Evolutionary conservation across 2,113 vertebrate species (phyloP).

Genomic region (Callionymus lyra): DNA sequence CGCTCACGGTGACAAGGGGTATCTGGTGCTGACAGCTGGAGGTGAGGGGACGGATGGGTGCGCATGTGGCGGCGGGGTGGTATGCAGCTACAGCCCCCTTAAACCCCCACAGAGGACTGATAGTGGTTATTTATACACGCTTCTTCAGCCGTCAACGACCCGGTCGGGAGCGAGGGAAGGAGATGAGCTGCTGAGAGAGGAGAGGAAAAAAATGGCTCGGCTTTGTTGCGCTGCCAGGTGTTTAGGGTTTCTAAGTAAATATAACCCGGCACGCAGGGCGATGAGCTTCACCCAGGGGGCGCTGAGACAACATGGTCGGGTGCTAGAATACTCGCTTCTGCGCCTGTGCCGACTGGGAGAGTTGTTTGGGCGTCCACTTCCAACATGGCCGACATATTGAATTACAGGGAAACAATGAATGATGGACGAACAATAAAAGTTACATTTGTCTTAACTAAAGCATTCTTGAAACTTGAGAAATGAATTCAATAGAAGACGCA

Average conservation of each 20-base stretch:
- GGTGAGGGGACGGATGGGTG: constrained; percentile 44
- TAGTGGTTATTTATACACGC: constrained; percentile 50
- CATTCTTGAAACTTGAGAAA: too few species aligned
- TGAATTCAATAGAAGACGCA: too few species aligned
- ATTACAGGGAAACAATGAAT: too few species aligned
- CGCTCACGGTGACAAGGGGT: constrained; percentile 18
- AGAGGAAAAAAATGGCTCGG: constrained; percentile 7
- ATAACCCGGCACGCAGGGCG: too few species aligned
- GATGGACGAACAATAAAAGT: too few species aligned
- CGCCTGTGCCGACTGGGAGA: background rate
- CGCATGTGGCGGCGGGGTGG: constrained; percentile 33
- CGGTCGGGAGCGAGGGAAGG: constrained; percentile 14
- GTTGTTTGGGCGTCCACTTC: background rate
- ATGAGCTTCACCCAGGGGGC: too few species aligned
- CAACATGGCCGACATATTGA: too few species aligned
- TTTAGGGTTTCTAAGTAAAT: too few species aligned
- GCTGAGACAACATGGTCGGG: too few species aligned
- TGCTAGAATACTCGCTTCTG: too few species aligned
- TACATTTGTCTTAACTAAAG: too few species aligned
- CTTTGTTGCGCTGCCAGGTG: too few species aligned
- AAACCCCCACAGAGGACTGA: constrained; percentile 50
- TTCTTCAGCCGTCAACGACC: constrained; percentile 34
- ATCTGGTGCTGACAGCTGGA: constrained; percentile 49
- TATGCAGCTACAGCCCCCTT: constrained; percentile 41
- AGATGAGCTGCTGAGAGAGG: constrained; percentile 18